Evolutionary conservation across 2,797 vertebrate species (phyloP), one percentile per base, ranked within the genome.

Genomic region (Rhinoraja longicauda): DNA sequence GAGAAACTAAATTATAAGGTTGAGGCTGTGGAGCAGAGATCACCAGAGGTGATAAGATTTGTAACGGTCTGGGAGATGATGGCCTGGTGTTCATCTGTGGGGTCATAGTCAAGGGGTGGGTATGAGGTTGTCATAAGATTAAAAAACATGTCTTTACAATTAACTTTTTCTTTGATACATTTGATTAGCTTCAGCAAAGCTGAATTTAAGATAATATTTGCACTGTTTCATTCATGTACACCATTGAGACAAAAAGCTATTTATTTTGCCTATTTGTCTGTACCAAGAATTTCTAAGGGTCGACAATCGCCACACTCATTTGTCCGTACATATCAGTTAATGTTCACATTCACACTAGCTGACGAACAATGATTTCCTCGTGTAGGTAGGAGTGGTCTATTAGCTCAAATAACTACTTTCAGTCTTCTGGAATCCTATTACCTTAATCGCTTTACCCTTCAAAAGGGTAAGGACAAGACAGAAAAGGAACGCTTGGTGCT

Each of bases 391-490:
- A 92, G 72, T 70, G 92, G 70, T 70, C 90, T 92, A 75, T 92
- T 92, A 92, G 90, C 90, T 29, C 4, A 70, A 92, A 75, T 75
- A 39, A 45, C 90, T 92, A 92, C 67, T 92, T 92, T 57, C 15
- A 92, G 70, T 29, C 72, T 92, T 92, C 67, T 92, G 72, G 90
- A 92, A 92, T 92, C 90, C 90, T 92, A 92, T 92, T 92, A 92
- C 90, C 90, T 92, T 92, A 92, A 92, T 92, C 75, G 75, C 90
- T 39, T 92, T 92, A 92, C 64, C 90, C 90, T 92, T 92, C 90
- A 73, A 73, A 91, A 91, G 70, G 90, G 90, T 92, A 75, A 92
- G 90, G 90, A 92, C 90, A 75, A 75, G 90, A 29, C 36, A 92
- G 70, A 75, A 45, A 57, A 75, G 70, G 12, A 36, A 73, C 4